These are phyloP conservation scores for Physocephala rufipes DNA, from an alignment of 2,888 invertebrate genomes.

Conservation along the genomic window DNA sequence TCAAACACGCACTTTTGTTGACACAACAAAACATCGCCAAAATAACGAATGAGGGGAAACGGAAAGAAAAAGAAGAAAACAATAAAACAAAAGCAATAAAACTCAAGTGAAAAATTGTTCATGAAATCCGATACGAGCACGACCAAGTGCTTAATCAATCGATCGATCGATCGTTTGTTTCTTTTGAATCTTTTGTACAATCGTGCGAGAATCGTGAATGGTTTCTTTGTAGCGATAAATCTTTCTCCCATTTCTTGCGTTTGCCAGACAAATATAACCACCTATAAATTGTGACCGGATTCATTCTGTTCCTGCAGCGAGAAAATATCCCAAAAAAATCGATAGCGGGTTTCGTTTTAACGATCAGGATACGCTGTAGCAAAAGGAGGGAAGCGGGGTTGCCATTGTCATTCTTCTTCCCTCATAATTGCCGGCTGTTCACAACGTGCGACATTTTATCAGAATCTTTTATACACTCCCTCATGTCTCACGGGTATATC, in stretches of 20 bases:
- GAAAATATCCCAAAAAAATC: too few relatives aligned
- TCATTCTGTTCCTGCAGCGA: too few relatives aligned
- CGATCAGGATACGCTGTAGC: too few relatives aligned
- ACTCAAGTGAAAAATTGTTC: conserved; percentile 28
- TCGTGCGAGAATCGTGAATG: neutral
- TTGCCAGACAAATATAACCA: too few relatives aligned
- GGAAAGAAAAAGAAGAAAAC: neutral
- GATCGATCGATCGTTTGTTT: neutral
- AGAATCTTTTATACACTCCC: too few relatives aligned
- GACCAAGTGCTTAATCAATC: neutral
- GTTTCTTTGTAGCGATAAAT: conserved; percentile 14
- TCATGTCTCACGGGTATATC: too few relatives aligned
- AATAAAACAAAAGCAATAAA: conserved; percentile 16
- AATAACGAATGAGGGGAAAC: neutral
- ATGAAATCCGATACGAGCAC: conserved; percentile 22
- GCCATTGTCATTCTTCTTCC: too few relatives aligned
- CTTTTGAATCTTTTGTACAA: too few relatives aligned
- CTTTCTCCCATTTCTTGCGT: neutral
- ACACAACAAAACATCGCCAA: neutral
- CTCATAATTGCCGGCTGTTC: conserved; percentile 4
- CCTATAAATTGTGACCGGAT: neutral
- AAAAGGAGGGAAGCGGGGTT: too few relatives aligned
- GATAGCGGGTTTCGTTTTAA: too few relatives aligned
- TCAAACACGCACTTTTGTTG: neutral
- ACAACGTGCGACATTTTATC: conserved; percentile 30